Evolutionary conservation across 37 sponge, comb jelly and placozoan genomes (phyloP).

Genomic region (Lycopodina hypogea): DNA sequence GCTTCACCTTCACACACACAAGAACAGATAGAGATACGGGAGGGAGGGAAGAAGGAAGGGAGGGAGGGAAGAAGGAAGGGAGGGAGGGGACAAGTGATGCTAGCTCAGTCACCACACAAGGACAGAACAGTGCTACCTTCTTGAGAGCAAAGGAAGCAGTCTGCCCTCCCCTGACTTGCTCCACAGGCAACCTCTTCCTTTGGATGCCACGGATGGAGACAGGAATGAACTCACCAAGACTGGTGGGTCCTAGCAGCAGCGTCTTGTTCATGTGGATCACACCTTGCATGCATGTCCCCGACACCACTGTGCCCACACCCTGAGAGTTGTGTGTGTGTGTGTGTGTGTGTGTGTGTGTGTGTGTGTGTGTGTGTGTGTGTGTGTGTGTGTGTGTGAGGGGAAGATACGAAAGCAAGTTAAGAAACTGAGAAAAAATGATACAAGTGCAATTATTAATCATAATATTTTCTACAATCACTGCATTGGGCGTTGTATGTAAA

Average conservation of each 20-base stretch:
- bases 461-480: no score
- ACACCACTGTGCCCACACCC: conserved; percentile 97
- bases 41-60: background rate
- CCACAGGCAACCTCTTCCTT: conserved; percentile 93
- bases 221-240: conserved; percentile 86
- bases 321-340: conserved; percentile 19
- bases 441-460: no score
- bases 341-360: background rate
- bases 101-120: no score
- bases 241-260: conserved; percentile 86
- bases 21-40: background rate
- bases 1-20: conserved; percentile 28
- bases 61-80: no score
- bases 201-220: conserved; percentile 86
- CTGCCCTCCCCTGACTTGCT: conserved; percentile 90
- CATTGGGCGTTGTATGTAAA: no score
- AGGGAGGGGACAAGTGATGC: background rate
- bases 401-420: no score
- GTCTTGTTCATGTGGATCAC: conserved; percentile 78
- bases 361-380: no score
- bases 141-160: conserved; percentile 98
- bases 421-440: no score
- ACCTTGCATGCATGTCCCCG: conserved; percentile 94
- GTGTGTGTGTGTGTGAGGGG: no score
- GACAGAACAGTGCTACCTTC: no score